Conservation (phyloP, 1,140 invertebrate genomes). For the Druon quercuslanigerum region DNA sequence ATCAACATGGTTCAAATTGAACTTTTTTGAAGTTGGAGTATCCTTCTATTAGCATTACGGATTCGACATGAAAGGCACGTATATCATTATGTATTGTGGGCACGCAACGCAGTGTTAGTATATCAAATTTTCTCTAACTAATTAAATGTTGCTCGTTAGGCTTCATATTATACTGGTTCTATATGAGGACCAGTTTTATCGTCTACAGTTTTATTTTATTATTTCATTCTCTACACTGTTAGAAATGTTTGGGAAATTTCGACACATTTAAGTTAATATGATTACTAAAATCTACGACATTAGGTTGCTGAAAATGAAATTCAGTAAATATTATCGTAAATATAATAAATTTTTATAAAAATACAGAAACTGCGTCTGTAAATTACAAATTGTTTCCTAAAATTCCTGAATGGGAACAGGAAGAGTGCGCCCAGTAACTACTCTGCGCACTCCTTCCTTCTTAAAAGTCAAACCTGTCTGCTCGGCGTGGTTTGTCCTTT, state of each 20-base stretch:
- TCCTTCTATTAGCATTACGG: background rate
- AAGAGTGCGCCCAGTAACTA: too few relatives aligned
- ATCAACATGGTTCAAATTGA: background rate
- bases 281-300: too few relatives aligned
- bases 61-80: background rate
- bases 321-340: too few relatives aligned
- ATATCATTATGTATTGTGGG: background rate
- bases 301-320: too few relatives aligned
- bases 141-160: background rate
- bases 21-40: background rate
- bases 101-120: background rate
- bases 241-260: background rate
- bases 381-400: too few relatives aligned
- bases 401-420: too few relatives aligned
- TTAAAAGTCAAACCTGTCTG: too few relatives aligned
- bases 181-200: background rate
- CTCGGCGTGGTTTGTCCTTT: too few relatives aligned
- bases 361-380: too few relatives aligned
- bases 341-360: too few relatives aligned
- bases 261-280: too few relatives aligned
- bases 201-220: background rate
- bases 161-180: background rate
- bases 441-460: too few relatives aligned
- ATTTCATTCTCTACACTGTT: background rate
- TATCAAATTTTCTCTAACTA: conserved; percentile 4